Evolutionary conservation across 2,797 vertebrate species (phyloP).

Genomic region (Petrocephalus sullivani): DNA sequence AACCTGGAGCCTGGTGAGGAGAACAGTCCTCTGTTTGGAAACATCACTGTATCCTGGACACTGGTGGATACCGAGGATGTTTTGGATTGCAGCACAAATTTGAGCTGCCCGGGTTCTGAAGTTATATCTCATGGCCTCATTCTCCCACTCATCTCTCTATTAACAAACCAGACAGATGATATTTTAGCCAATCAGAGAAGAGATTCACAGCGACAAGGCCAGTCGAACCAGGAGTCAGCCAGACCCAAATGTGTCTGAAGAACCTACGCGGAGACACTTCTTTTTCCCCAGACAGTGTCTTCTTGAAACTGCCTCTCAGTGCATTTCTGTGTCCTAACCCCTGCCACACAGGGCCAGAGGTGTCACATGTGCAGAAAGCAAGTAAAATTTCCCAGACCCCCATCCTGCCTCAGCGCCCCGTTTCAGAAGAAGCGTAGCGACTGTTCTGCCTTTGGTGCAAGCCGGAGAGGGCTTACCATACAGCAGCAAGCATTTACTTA

Average conservation of each 20-base stretch:
- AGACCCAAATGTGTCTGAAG: background rate
- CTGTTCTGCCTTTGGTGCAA: background rate
- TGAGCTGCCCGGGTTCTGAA: background rate
- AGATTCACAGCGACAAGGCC: background rate
- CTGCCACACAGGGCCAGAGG: background rate
- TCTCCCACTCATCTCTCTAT: background rate
- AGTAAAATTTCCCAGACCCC: background rate
- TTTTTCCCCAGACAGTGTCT: background rate
- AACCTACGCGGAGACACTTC: background rate
- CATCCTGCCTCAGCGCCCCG: background rate
- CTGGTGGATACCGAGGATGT: background rate
- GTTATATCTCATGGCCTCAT: background rate
- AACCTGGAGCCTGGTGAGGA: background rate
- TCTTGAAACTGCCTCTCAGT: background rate
- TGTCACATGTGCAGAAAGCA: background rate
- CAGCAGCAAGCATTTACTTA: constrained; percentile 45
- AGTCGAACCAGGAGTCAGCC: background rate
- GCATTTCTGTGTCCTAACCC: constrained; percentile 27
- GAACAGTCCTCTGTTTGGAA: background rate
- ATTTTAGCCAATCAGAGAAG: background rate
- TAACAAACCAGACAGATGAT: background rate
- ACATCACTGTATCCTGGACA: background rate
- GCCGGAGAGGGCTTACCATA: background rate
- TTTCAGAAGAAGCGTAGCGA: background rate
- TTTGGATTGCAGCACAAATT: background rate